Conservation (phyloP, 2,888 invertebrate species). For the Agonopterix heracliana region DNA sequence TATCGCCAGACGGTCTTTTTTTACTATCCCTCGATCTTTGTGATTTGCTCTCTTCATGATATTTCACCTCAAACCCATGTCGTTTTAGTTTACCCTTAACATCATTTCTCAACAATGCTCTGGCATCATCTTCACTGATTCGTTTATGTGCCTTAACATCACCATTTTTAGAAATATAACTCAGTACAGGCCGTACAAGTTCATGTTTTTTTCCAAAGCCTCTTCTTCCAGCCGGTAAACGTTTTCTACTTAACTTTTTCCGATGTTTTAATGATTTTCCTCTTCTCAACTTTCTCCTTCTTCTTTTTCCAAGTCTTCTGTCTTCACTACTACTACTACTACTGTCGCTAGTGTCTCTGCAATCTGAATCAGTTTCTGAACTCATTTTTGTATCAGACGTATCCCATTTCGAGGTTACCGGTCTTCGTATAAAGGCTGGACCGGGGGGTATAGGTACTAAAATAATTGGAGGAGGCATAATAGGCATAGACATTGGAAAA, state of each 20-base stretch:
- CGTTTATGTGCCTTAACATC: conserved; percentile 16
- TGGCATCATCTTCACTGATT: neutral
- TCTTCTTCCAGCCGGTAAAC: neutral
- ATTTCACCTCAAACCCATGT: too few species aligned
- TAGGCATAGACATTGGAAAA: conserved; percentile 15
- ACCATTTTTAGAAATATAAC: conserved; percentile 24
- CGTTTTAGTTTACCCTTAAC: too few species aligned
- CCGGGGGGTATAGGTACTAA: neutral
- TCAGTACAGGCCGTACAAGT: conserved; percentile 25
- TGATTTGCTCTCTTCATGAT: too few species aligned
- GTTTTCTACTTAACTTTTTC: neutral
- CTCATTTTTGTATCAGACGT: neutral
- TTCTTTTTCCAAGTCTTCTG: neutral
- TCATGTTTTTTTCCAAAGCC: conserved; percentile 14
- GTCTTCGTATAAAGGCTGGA: neutral
- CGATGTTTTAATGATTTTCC: neutral
- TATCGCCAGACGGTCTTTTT: too few species aligned
- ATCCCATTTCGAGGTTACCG: neutral
- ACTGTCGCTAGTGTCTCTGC: neutral
- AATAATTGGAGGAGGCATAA: neutral
- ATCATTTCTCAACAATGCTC: neutral
- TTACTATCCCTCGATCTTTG: too few species aligned
- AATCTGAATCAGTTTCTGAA: neutral
- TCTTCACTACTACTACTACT: conserved; percentile 2
- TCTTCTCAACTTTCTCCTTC: neutral